Base-by-base conservation (phyloP, 2,888 invertebrate genomes). In the Hoplodrina ambigua region DNA sequence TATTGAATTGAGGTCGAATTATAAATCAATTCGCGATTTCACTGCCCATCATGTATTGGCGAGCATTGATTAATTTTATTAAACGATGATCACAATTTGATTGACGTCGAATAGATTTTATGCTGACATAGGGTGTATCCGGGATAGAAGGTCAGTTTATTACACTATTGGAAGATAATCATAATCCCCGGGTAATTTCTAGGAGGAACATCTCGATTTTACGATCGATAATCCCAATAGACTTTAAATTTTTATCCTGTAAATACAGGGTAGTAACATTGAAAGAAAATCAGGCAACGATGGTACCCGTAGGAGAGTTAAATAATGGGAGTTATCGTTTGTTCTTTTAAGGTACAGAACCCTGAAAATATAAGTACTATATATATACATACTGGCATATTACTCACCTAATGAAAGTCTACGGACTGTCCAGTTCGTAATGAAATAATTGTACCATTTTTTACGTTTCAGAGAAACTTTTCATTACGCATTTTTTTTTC, bases 1-100 rank as follows among this genome's bases (percentile, higher is more conserved):
- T 86, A 86, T 85, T 85, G 79, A 82, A 85, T 86, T 77, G 76
- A 80, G 80, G 84, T 69, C 82, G 77, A 78, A 81, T 81, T 80
- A 65, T 69, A 70, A 81, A 83, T 84, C 78, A 69, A 81, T 84
- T 82, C 64, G 80, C 81, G 79, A 86, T 86, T 84, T 86, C 80
- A 86, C 78, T 73, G 37, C 63, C 13, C 37, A 55, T 58, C 69
- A 41, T 65, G 49, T 57, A 55, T 69, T 20, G 49, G 41, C 17
- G 41, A 50, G 15, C 44, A 74, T 63, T 61, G 63, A 67, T 77
- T 72, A 56, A 72, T 60, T 62, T 63, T 72, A 20, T 56, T 67
- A 66, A 65, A 56, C 52, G 52, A 44, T 58, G n/a, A 25, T 57
- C 52, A 8, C 46, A 17, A 46, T 52, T 57, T 55, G 19, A 61